Conservation (phyloP, 2,113 vertebrate genomes). For the Cheirogaleus medius region DNA sequence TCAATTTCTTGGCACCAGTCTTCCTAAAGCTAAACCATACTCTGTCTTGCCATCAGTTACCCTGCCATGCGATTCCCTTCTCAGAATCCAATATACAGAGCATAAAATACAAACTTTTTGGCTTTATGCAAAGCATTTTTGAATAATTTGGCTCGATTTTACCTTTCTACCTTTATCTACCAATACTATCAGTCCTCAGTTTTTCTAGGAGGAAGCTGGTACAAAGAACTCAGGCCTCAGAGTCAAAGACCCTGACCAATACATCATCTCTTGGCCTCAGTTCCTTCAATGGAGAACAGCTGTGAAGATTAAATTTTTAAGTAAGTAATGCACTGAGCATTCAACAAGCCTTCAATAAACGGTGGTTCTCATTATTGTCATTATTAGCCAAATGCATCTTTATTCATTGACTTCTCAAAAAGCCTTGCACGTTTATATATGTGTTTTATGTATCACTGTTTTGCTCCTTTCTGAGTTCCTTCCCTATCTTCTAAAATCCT, state of each 20-base stretch:
- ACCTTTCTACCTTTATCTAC: not conserved
- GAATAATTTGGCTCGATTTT: not conserved
- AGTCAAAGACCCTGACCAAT: not conserved
- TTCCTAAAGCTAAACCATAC: not conserved
- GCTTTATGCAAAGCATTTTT: conserved; percentile 32
- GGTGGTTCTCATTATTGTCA: not conserved
- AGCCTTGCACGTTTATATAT: not conserved
- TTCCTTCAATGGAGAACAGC: not conserved
- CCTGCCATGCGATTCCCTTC: not conserved
- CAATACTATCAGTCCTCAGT: not conserved
- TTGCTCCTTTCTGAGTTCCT: not conserved
- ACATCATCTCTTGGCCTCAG: not conserved
- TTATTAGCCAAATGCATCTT: not conserved
- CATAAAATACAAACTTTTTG: not conserved
- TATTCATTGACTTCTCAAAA: not conserved
- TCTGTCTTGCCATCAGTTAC: not conserved
- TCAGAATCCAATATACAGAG: not conserved
- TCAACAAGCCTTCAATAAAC: not conserved
- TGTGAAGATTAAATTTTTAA: conserved; percentile 30
- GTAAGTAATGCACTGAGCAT: not conserved
- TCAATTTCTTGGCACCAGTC: not conserved
- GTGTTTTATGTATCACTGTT: not conserved
- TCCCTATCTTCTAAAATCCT: conserved; percentile 18
- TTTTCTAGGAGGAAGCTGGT: not conserved
- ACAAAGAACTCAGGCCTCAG: not conserved